Conservation (phyloP, 2,113 vertebrate species). For the Eulemur rufifrons region DNA sequence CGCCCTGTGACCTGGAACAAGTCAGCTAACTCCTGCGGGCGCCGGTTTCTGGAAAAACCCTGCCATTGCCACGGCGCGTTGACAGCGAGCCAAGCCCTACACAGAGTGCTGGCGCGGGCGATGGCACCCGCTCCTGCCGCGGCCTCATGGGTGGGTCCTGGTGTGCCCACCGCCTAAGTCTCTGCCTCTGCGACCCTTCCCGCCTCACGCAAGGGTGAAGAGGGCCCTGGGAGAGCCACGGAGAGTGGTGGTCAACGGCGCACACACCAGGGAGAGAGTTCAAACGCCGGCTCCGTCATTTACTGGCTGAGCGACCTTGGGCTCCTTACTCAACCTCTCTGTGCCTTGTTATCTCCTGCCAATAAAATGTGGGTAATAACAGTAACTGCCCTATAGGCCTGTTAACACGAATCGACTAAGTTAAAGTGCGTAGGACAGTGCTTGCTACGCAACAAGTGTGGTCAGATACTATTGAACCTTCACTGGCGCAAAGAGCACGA, state of each 20-base stretch:
- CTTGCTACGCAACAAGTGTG: neutral
- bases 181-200: neutral
- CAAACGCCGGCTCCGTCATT: neutral
- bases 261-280: accelerated
- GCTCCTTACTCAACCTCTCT: neutral
- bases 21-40: neutral
- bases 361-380: neutral
- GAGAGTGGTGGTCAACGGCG: neutral
- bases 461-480: neutral
- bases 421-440: neutral
- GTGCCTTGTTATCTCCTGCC: neutral
- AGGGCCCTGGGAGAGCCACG: neutral
- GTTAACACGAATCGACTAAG: neutral
- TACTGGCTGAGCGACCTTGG: neutral
- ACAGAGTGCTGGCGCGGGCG: accelerated
- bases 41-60: neutral
- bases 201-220: accelerated
- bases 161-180: too few relatives aligned
- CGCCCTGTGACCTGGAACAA: neutral
- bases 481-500: neutral
- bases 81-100: too few relatives aligned
- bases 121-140: too few relatives aligned
- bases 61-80: too few relatives aligned
- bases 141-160: neutral
- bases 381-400: neutral